A percentile compares a stretch with the other conserved stretches of the same genome.
Evolutionary conservation across 92 coral and sea anemone genomes (phyloP).

Genomic region (Plumapathes pennacea): DNA sequence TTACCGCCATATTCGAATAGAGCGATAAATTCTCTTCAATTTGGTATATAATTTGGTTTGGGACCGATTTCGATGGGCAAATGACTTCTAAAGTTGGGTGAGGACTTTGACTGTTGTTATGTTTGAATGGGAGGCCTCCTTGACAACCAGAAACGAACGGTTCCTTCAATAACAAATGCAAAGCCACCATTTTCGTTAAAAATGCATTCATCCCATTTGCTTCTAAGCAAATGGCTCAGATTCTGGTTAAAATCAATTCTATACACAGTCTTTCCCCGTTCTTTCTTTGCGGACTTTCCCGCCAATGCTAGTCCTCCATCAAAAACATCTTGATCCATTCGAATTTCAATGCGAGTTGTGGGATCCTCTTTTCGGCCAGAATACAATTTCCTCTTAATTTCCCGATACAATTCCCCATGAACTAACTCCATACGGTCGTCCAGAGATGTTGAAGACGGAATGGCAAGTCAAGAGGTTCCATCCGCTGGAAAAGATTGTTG

Average conservation of each 20-base stretch:
- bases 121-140: constrained; percentile 22
- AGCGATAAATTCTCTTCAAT: no score
- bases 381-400: constrained; percentile 35
- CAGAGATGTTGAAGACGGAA: constrained; percentile 10
- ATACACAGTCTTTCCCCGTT: constrained; percentile 28
- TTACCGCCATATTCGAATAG: no score
- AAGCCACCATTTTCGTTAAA: constrained; percentile 47
- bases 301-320: constrained; percentile 15
- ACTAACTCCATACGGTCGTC: constrained; percentile 20
- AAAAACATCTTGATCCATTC: constrained; percentile 41
- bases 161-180: constrained; percentile 51
- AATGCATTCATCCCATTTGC: constrained; percentile 57
- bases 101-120: no score
- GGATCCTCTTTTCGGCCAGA: constrained; percentile 55
- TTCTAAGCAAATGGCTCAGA: constrained; percentile 23
- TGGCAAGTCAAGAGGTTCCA: constrained; percentile 4
- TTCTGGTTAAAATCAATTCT: constrained; percentile 6
- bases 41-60: no score
- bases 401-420: constrained; percentile 17
- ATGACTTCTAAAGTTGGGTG: no score
- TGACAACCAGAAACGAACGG: constrained; percentile 40
- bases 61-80: no score
- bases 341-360: constrained; percentile 21
- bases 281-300: background rate
- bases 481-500: constrained; percentile 14